Percentiles rank a stretch among this genome's conserved stretches.
phyloP scores from a whole-genome alignment of 2,113 vertebrate genomes.

The Acrocephalus arundinaceus region DNA sequence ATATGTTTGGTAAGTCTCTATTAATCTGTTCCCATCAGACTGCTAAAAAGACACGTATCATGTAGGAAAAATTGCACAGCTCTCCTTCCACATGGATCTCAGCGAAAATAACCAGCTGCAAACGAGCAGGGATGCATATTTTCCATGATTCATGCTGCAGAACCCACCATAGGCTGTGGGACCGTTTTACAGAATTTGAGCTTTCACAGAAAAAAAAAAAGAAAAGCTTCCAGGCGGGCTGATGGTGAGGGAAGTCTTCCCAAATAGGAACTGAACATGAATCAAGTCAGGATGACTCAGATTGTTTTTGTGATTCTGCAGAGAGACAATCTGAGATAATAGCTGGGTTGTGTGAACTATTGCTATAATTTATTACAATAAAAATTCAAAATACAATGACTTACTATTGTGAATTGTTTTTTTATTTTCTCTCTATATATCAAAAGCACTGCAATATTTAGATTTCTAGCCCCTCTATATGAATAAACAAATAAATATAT shows the following conservation, averaged over 20 bases:
- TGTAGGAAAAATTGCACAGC: not conserved
- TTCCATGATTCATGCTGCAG: slow-evolving; percentile 53
- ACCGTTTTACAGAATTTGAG: not conserved
- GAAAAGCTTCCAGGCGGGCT: not conserved
- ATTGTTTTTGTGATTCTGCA: slow-evolving; percentile 56
- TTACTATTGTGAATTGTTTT: not conserved
- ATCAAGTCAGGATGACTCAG: slow-evolving; percentile 47
- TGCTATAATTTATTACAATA: slow-evolving; percentile 43
- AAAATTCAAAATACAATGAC: slow-evolving; percentile 21
- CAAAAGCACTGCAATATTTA: not conserved
- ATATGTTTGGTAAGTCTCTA: not conserved
- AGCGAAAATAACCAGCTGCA: slow-evolving; percentile 11
- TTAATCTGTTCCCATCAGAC: not conserved
- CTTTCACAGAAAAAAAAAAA: slow-evolving; percentile 1
- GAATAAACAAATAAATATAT: not conserved
- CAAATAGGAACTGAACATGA: slow-evolving; percentile 57
- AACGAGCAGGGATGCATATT: slow-evolving; percentile 10
- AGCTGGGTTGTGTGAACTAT: slow-evolving; percentile 40
- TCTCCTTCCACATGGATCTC: not conserved
- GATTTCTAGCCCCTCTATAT: not conserved
- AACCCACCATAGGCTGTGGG: not conserved
- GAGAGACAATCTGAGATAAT: slow-evolving; percentile 61
- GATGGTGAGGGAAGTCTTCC: slow-evolving; percentile 22
- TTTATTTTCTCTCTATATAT: not conserved
- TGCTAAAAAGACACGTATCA: not conserved